phyloP scores from a whole-genome alignment of 92 coral and sea anemone species.

The Ricordea florida region DNA sequence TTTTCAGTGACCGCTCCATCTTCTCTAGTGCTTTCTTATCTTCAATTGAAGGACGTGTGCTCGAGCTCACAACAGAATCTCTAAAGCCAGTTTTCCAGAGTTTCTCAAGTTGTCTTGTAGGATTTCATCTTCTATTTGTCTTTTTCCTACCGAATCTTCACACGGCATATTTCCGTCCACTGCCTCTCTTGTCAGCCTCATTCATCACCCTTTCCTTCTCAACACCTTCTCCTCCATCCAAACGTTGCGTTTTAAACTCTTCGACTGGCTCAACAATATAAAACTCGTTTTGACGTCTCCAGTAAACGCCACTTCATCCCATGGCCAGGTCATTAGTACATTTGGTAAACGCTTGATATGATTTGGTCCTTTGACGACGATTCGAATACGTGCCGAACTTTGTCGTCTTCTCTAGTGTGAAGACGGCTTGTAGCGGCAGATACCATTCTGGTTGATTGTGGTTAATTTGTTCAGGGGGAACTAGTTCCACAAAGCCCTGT shows the following conservation, averaged over 20 bases:
- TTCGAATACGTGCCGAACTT: slow-evolving; percentile 51
- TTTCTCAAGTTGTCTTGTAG: no score
- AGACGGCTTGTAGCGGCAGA: slow-evolving; percentile 52
- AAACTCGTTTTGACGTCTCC: slow-evolving; percentile 43
- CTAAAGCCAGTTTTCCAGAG: no score
- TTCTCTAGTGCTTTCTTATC: slow-evolving; percentile 34
- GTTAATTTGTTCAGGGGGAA: slow-evolving; percentile 22
- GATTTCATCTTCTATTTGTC: not conserved
- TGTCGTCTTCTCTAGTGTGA: slow-evolving; percentile 52
- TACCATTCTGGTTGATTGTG: slow-evolving; percentile 45
- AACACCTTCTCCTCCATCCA: no score
- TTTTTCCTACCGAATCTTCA: not conserved
- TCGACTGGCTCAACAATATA: no score
- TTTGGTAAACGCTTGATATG: slow-evolving; percentile 42
- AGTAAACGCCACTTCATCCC: slow-evolving; percentile 38
- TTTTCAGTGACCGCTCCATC: slow-evolving; percentile 27
- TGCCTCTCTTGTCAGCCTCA: no score
- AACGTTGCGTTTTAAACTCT: no score
- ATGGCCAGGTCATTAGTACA: slow-evolving; percentile 40
- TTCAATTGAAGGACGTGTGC: slow-evolving; percentile 31
- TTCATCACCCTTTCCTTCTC: no score
- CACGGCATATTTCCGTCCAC: no score
- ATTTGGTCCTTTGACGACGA: slow-evolving; percentile 60
- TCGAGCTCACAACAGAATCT: no score
- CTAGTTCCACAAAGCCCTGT: slow-evolving; percentile 34